These are phyloP conservation scores for Pitangus sulphuratus DNA, from an alignment of 2,797 vertebrate genomes.

Conservation along the genomic window DNA sequence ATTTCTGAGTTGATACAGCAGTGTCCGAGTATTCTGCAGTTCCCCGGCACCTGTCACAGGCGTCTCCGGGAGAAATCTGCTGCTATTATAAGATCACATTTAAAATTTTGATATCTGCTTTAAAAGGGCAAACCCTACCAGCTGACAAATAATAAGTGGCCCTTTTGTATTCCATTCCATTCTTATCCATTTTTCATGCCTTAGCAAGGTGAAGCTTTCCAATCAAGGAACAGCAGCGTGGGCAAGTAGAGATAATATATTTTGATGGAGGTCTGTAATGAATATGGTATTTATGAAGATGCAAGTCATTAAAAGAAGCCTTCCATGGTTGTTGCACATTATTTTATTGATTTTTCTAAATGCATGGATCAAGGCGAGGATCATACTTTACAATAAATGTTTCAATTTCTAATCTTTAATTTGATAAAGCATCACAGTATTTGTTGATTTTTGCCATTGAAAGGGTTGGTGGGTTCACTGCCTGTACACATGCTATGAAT, in stretches of 20 bases:
- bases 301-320: conserved; percentile 64
- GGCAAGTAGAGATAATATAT: conserved; percentile 59
- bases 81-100: not conserved
- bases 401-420: conserved; percentile 58
- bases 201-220: conserved; percentile 66
- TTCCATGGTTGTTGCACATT: conserved; percentile 49
- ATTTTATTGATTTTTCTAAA: conserved; percentile 65
- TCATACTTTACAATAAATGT: conserved; percentile 8
- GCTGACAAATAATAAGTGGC: not conserved
- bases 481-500: not conserved
- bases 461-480: not conserved
- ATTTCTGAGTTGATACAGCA: rapidly evolving
- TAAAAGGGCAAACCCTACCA: not conserved
- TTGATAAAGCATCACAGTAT: not conserved
- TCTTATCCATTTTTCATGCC: conserved; percentile 59
- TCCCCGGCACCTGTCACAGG: not conserved
- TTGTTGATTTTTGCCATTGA: conserved; percentile 8
- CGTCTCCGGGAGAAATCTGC: not conserved
- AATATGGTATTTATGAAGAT: conserved; percentile 71
- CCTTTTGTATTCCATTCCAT: conserved; percentile 45
- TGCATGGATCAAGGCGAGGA: conserved; percentile 29
- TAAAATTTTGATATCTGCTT: conserved; percentile 5
- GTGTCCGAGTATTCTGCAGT: not conserved
- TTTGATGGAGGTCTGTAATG: conserved; percentile 62
- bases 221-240: conserved; percentile 52